Evolutionary conservation across 2,113 vertebrate genomes (phyloP).

Genomic region (Passer domesticus): DNA sequence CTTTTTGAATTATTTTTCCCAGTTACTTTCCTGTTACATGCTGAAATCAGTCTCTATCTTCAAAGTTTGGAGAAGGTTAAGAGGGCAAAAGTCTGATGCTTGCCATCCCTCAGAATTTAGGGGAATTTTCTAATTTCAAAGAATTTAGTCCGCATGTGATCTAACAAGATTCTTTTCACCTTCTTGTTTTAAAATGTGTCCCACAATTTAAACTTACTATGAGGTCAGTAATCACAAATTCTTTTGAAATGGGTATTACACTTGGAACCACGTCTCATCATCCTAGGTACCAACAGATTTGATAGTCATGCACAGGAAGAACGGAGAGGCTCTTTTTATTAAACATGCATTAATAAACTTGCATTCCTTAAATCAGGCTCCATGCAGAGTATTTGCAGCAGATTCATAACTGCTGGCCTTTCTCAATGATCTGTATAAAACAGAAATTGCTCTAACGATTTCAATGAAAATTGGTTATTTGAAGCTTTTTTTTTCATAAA

Average conservation of each 20-base stretch:
- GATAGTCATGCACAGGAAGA: background rate
- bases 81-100: background rate
- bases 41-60: background rate
- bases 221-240: background rate
- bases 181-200: background rate
- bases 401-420: background rate
- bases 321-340: background rate
- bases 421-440: background rate
- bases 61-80: background rate
- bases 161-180: background rate
- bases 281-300: background rate
- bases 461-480: conserved; percentile 6
- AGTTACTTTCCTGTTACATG: background rate
- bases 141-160: background rate
- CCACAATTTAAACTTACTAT: background rate
- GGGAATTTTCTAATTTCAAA: background rate
- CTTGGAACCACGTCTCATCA: background rate
- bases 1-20: background rate
- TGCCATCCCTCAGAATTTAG: background rate
- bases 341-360: background rate
- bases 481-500: background rate
- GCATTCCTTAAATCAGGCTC: background rate
- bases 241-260: background rate
- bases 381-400: background rate
- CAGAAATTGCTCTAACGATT: background rate